Percentiles rank a stretch among this genome's conserved stretches.
phyloP scores from a whole-genome alignment of 2,888 invertebrate species.

The Eudemis profundana region DNA sequence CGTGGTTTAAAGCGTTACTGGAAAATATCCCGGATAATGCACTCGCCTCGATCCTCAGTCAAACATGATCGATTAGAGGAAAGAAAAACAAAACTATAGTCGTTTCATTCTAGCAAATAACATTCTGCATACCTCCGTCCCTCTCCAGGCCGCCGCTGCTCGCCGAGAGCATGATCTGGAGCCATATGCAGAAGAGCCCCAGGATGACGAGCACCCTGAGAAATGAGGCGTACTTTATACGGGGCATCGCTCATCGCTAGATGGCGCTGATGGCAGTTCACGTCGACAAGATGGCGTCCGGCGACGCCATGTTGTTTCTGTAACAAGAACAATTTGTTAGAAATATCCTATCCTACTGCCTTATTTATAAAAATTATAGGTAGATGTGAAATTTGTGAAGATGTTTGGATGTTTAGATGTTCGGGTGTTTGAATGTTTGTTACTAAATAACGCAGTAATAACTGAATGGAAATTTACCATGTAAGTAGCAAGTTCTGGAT shows the following conservation, averaged over 20 bases:
- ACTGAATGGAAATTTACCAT: too few species aligned
- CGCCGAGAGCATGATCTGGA: conserved; percentile 79
- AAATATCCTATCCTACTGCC: not conserved
- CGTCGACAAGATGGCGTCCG: conserved; percentile 16
- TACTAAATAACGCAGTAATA: too few species aligned
- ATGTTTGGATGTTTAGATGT: too few species aligned
- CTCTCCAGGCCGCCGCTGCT: conserved; percentile 67
- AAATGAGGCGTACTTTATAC: conserved; percentile 76
- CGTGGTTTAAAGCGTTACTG: too few species aligned
- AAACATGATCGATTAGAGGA: too few species aligned
- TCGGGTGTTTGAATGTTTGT: too few species aligned
- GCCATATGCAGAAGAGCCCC: conserved; percentile 75
- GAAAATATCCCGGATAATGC: too few species aligned
- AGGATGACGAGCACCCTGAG: conserved; percentile 73
- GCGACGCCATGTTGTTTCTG: conserved; percentile 19
- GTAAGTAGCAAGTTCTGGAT: too few species aligned
- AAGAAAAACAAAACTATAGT: not conserved
- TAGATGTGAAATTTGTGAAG: too few species aligned
- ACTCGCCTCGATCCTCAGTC: too few species aligned
- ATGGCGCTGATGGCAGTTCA: conserved; percentile 22
- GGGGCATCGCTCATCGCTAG: conserved; percentile 73
- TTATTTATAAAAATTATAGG: too few species aligned
- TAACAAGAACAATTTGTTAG: conserved; percentile 2
- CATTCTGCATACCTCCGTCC: conserved; percentile 62
- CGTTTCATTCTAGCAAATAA: not conserved